Conservation (phyloP, 53 echinoderm and acorn worm genomes). For the Apostichopus leukothele region DNA sequence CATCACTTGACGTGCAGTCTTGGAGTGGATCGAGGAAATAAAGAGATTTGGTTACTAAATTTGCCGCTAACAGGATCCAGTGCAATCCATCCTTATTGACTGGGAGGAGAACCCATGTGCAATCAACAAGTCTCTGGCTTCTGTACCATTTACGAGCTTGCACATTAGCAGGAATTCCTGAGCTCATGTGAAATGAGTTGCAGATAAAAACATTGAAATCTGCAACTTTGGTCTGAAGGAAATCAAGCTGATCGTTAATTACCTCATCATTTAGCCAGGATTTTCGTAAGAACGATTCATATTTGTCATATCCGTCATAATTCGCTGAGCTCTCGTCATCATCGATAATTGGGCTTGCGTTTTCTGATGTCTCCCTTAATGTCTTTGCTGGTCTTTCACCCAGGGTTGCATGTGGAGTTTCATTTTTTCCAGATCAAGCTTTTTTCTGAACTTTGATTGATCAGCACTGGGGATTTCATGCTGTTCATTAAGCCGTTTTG, state of each 20-base stretch:
- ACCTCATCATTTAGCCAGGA: neutral
- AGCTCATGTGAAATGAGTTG: conserved; percentile 11
- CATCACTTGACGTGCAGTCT: neutral
- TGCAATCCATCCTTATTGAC: neutral
- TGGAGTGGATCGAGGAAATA: conserved; percentile 15
- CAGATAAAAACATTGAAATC: conserved; percentile 4
- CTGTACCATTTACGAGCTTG: neutral
- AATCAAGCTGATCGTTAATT: neutral
- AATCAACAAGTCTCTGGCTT: neutral
- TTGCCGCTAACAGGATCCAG: conserved; percentile 11
- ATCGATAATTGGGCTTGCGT: too few species aligned
- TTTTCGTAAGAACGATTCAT: neutral
- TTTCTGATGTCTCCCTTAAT: too few species aligned
- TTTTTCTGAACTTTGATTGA: too few species aligned
- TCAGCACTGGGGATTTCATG: too few species aligned
- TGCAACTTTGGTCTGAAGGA: neutral
- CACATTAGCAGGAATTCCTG: neutral
- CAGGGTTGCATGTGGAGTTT: too few species aligned
- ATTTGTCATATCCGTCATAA: neutral
- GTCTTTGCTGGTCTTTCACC: too few species aligned
- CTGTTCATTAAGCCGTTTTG: too few species aligned
- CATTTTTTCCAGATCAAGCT: too few species aligned
- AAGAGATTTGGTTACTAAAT: neutral
- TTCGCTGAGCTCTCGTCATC: too few species aligned
- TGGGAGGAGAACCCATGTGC: conserved; percentile 16